Base-by-base conservation (phyloP, 2,113 vertebrate genomes). In the Tamias sibiricus region DNA sequence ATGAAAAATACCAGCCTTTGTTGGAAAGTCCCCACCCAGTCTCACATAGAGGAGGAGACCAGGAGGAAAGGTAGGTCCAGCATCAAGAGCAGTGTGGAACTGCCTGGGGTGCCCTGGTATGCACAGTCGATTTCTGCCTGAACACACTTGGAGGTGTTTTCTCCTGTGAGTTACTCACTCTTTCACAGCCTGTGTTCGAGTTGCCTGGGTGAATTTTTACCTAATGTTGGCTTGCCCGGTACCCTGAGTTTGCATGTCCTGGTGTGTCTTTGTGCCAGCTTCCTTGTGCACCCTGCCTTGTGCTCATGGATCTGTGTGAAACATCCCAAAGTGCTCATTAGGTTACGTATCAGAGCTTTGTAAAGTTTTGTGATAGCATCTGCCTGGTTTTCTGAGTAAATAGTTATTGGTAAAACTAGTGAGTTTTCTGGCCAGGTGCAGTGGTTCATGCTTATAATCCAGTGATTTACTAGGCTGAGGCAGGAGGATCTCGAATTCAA, bases 21-120 rank as follows among this genome's bases (percentile, higher is more conserved):
- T 42, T 0, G 11, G 8, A 16, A 10, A 22, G 4, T 40, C 80
- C 47, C 30, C 26, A 10, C 3, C 1, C 0, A 2, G 6, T 11
- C 37, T 11, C 75, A 6, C 20, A 32, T 10, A 90, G 52, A 54
- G 7, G 0, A 4, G 22, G 19, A 35, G 14, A 9, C 4, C 80
- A 11, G 2, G 37, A 77, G 2, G 14, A 72, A 19, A 47, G 80
- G 92, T 97, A 54, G 4, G 68, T 1, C 9, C 14, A 22, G 13
- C 0, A 1, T 22, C 11, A 7, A 28, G 32, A 52, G 54, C 11
- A 5, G 14, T 19, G 30, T 1, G n/a, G 22, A 1, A 10, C 12
- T 1, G 1, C 2, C 14, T 17, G 57, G n/a, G n/a, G 47, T 35
- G 22, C 6, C 14, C 7, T 14, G 5, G 1, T 22, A 42, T 54